phyloP scores from a whole-genome alignment of 2,797 vertebrate genomes.

The Acropternis orthonyx region DNA sequence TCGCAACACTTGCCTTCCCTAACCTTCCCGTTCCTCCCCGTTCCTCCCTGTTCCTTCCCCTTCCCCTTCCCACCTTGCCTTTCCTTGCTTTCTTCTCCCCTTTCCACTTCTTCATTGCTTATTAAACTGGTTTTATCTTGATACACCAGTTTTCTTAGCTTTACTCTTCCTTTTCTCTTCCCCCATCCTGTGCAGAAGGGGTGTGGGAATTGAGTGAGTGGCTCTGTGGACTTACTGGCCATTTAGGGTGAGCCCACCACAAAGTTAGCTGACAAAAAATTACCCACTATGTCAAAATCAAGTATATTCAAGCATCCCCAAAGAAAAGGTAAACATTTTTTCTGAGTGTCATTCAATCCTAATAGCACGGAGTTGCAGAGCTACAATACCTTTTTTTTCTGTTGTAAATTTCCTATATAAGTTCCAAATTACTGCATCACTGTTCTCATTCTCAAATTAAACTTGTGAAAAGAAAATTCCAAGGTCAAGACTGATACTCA shows the following conservation, averaged over 20 bases:
- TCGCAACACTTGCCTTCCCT: too few relatives aligned
- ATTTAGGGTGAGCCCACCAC: neutral
- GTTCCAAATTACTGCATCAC: neutral
- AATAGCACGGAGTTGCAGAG: neutral
- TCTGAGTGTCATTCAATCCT: neutral
- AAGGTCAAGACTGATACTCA: neutral
- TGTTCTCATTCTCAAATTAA: neutral
- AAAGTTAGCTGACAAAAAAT: neutral
- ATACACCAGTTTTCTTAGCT: neutral
- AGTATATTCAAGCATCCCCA: neutral
- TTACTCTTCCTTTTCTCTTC: neutral
- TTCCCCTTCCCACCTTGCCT: too few relatives aligned
- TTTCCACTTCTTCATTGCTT: neutral
- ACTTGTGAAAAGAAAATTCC: neutral
- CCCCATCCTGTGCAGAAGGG: neutral
- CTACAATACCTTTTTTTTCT: too few relatives aligned
- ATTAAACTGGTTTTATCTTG: neutral
- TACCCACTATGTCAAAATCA: neutral
- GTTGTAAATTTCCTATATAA: neutral
- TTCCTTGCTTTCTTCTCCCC: too few relatives aligned
- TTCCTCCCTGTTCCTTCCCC: too few relatives aligned
- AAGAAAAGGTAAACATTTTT: neutral
- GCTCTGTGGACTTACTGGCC: neutral
- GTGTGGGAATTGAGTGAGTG: neutral
- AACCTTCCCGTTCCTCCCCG: too few relatives aligned